Evolutionary conservation across 1,140 invertebrate genomes (phyloP).

Genomic region (Philaenus spumarius): DNA sequence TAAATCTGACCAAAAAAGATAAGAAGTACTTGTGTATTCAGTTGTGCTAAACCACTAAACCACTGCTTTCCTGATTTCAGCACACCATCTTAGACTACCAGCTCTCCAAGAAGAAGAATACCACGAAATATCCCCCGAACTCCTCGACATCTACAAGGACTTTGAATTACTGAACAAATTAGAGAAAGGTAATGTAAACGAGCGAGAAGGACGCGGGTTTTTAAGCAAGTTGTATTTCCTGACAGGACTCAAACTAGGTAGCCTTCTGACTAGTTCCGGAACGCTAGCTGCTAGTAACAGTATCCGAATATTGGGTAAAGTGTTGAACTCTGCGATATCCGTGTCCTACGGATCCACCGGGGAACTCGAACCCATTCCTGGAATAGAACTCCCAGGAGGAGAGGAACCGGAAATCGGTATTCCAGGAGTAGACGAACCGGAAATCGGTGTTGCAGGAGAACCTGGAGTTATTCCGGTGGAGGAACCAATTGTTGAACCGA

Average conservation of each 20-base stretch:
- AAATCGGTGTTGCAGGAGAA: not conserved
- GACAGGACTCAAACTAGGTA: constrained; percentile 19
- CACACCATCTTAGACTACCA: too few relatives aligned
- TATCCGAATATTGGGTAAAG: constrained; percentile 25
- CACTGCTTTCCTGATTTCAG: too few relatives aligned
- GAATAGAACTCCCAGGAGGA: not conserved
- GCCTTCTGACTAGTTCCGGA: constrained; percentile 13
- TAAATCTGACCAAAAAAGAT: too few relatives aligned
- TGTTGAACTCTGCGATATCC: constrained; percentile 24
- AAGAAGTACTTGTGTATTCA: too few relatives aligned
- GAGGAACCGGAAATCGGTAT: not conserved
- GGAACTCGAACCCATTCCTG: not conserved
- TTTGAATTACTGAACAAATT: not conserved
- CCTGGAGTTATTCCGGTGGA: not conserved
- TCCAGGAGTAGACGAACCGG: not conserved
- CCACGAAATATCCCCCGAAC: not conserved
- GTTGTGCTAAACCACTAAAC: too few relatives aligned
- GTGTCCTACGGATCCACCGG: constrained; percentile 20
- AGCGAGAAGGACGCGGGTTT: constrained; percentile 19
- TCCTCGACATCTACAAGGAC: constrained; percentile 3
- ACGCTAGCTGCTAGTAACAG: constrained; percentile 25
- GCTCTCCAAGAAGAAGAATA: not conserved
- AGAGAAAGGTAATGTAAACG: not conserved
- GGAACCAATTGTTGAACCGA: too few relatives aligned
- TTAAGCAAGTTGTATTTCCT: constrained; percentile 25